Conservation (phyloP, 1,140 invertebrate genomes). For the Pachyrhynchus sulphureomaculatus region DNA sequence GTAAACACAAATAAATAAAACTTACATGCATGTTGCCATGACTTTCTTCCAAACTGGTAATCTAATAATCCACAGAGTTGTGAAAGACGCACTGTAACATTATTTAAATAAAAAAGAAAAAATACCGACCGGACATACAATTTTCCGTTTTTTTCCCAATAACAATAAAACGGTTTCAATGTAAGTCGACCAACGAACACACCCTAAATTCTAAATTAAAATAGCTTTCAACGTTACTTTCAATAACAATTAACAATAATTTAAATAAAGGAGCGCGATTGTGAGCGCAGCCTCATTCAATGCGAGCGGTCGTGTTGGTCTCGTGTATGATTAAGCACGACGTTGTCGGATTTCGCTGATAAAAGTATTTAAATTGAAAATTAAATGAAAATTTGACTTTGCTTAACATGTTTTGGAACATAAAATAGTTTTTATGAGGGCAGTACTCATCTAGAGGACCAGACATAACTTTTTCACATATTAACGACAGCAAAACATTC, state of each 20-base stretch:
- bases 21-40: conserved; percentile 45
- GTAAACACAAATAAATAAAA: conserved; percentile 1
- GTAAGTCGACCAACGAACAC: conserved; percentile 9
- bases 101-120: too few species aligned
- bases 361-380: background rate
- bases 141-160: too few species aligned
- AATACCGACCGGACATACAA: background rate
- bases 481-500: too few species aligned
- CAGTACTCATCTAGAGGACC: too few species aligned
- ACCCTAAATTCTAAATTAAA: conserved; percentile 27
- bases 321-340: background rate
- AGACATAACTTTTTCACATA: too few species aligned
- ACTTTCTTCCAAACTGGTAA: conserved; percentile 15
- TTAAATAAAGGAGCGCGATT: conserved; percentile 26
- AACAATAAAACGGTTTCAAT: background rate
- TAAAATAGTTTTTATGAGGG: too few species aligned
- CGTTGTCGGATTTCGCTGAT: background rate
- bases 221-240: conserved; percentile 22
- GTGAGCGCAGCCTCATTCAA: conserved; percentile 4
- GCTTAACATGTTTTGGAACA: too few species aligned
- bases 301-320: conserved; percentile 6
- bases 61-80: background rate
- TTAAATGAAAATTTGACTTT: too few species aligned
- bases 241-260: conserved; percentile 33
- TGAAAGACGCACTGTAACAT: conserved; percentile 3